Evolutionary conservation across 2,888 invertebrate genomes (phyloP).

Genomic region (Drosophila subsilvestris): DNA sequence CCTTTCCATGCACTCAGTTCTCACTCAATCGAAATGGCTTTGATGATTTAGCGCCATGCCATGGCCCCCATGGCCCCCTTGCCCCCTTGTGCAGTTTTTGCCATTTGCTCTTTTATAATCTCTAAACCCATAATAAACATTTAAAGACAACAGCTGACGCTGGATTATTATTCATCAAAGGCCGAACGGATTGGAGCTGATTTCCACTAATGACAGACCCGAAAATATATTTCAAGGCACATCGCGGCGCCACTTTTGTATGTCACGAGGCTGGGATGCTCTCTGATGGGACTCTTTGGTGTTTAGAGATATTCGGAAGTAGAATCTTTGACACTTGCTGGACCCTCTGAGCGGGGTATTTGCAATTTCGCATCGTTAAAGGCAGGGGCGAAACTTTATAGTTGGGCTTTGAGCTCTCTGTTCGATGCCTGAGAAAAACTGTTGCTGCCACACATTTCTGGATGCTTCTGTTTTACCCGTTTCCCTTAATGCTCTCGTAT

Average conservation of each 20-base stretch:
- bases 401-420: too few species aligned
- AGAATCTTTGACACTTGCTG: too few species aligned
- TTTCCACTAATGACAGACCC: neutral
- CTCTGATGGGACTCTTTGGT: neutral
- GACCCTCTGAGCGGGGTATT: too few species aligned
- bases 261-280: neutral
- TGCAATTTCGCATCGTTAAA: too few species aligned
- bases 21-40: neutral
- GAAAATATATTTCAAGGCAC: neutral
- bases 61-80: too few species aligned
- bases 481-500: neutral
- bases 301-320: too few species aligned
- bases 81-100: neutral
- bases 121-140: neutral
- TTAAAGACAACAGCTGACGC: conserved; percentile 4
- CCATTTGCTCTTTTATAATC: neutral
- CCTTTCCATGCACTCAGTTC: neutral
- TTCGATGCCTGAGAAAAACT: too few species aligned
- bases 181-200: neutral
- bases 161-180: conserved; percentile 6
- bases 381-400: too few species aligned
- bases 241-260: neutral
- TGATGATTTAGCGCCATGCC: neutral
- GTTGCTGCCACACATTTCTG: neutral
- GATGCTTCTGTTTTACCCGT: conserved; percentile 1